phyloP scores from a whole-genome alignment of 2,888 invertebrate species.

The Cryptocephalus primarius region DNA sequence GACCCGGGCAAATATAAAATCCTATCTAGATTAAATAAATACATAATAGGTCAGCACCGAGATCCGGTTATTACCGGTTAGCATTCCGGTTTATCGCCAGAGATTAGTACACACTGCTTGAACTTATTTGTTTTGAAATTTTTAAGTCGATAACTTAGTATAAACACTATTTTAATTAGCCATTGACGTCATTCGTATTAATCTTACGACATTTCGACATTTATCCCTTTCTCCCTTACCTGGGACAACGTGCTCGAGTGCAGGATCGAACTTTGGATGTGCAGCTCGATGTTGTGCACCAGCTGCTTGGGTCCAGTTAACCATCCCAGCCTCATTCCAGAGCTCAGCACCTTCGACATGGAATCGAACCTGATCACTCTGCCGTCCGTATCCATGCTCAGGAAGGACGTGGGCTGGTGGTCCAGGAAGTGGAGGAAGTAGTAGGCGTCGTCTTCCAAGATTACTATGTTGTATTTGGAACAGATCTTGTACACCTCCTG shows the following conservation, averaged over 20 bases:
- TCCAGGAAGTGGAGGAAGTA: constrained; percentile 64
- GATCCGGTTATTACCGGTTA: too few relatives aligned
- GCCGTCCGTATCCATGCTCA: constrained; percentile 64
- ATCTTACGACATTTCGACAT: too few relatives aligned
- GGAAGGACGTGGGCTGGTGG: constrained; percentile 51
- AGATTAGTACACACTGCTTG: too few relatives aligned
- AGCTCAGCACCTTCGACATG: constrained; percentile 62
- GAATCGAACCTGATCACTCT: constrained; percentile 69
- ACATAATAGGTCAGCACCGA: too few relatives aligned
- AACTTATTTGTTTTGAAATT: too few relatives aligned
- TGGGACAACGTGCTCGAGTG: constrained; percentile 55
- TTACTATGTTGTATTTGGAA: constrained; percentile 63
- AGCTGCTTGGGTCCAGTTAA: constrained; percentile 59
- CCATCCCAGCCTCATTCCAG: constrained; percentile 63
- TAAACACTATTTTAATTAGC: neutral
- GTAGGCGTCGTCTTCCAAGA: constrained; percentile 76
- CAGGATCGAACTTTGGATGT: constrained; percentile 57
- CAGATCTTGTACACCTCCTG: constrained; percentile 62
- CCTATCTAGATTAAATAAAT: too few relatives aligned
- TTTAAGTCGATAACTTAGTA: too few relatives aligned
- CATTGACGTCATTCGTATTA: too few relatives aligned
- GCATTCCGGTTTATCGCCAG: too few relatives aligned
- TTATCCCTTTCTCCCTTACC: constrained; percentile 32
- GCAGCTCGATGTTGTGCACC: constrained; percentile 52
- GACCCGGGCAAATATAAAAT: too few relatives aligned